These are phyloP conservation scores for Nomia melanderi DNA, from an alignment of 1,140 invertebrate genomes.

Conservation along the genomic window DNA sequence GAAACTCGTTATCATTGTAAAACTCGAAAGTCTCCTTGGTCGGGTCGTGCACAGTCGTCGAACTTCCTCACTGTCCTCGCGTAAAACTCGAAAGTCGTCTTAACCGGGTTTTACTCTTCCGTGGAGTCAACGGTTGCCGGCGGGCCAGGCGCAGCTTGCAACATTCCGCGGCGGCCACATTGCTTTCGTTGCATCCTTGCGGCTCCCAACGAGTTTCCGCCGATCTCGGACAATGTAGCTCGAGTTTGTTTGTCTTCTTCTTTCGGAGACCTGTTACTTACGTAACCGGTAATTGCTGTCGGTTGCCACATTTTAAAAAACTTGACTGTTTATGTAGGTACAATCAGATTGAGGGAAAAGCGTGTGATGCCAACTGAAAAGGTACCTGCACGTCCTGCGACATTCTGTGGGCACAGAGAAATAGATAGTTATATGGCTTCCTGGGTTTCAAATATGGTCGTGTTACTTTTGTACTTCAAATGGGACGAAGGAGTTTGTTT, in stretches of 20 bases:
- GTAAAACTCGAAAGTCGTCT: not conserved
- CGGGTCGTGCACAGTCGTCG: not conserved
- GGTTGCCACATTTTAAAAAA: too few species aligned
- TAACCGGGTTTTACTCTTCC: not conserved
- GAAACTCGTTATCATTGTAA: conserved; percentile 1
- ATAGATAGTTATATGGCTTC: too few species aligned
- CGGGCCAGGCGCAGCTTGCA: not conserved
- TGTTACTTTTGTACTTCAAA: too few species aligned
- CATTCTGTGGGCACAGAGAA: too few species aligned
- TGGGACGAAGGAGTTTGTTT: too few species aligned
- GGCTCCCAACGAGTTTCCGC: too few species aligned
- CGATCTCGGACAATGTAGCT: not conserved
- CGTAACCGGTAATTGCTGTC: not conserved
- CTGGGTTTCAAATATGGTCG: too few species aligned
- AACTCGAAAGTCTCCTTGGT: not conserved
- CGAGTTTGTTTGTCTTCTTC: not conserved
- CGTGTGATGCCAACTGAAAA: too few species aligned
- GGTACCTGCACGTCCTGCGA: too few species aligned
- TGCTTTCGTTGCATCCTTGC: not conserved
- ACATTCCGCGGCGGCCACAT: not conserved
- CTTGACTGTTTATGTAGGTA: too few species aligned
- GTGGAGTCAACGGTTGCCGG: not conserved
- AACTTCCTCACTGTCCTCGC: not conserved
- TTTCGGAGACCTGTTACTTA: not conserved
- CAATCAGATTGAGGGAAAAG: too few species aligned